Conservation (phyloP, 2,888 invertebrate genomes). For the Drosophila affinis region DNA sequence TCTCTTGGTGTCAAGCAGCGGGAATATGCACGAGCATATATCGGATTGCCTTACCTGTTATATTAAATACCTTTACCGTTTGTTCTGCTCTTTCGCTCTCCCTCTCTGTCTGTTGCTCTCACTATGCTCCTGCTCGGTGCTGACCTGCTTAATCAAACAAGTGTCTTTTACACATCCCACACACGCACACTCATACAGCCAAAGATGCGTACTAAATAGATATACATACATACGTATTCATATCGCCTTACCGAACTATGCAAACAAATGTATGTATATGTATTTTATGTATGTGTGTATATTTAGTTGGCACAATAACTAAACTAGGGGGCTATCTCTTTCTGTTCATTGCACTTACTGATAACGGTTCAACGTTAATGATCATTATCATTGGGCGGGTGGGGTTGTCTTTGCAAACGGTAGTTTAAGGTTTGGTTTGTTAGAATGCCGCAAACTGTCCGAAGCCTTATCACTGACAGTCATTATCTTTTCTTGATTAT, state of each 20-base stretch:
- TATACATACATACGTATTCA: conserved; percentile 1
- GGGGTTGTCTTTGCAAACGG: conserved; percentile 12
- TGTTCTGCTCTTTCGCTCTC: conserved; percentile 4
- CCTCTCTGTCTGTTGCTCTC: conserved; percentile 5
- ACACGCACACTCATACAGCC: conserved; percentile 9
- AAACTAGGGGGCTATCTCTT: conserved; percentile 8
- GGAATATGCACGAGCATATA: neutral
- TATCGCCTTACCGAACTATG: conserved; percentile 7
- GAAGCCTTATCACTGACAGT: conserved; percentile 52
- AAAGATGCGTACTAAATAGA: conserved; percentile 17
- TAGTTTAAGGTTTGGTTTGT: conserved; percentile 22
- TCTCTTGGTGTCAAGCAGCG: neutral
- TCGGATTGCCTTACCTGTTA: neutral
- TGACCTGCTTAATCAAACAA: conserved; percentile 68
- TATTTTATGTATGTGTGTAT: neutral
- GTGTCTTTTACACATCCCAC: conserved; percentile 52
- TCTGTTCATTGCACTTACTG: conserved; percentile 35
- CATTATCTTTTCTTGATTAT: conserved; percentile 48
- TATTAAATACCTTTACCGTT: neutral
- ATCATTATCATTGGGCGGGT: conserved; percentile 2
- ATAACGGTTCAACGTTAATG: conserved; percentile 22
- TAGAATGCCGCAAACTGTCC: conserved; percentile 9
- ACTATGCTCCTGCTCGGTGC: conserved; percentile 14
- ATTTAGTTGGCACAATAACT: conserved; percentile 40
- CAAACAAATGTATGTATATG: neutral